phyloP scores from a whole-genome alignment of 1,140 invertebrate genomes.

The Micrasema longulum region DNA sequence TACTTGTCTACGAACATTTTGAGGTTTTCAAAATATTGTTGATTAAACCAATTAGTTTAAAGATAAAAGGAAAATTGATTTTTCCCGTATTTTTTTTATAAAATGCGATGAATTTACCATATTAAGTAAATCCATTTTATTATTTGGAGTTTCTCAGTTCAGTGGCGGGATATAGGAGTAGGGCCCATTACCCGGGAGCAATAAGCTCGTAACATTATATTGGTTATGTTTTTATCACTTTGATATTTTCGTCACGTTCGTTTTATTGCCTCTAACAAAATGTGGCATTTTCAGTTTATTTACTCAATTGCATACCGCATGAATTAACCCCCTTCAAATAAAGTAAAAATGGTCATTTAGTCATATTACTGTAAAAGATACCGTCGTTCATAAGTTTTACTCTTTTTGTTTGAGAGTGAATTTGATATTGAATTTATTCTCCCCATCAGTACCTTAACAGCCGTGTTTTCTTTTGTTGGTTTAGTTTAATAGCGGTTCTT shows the following conservation, averaged over 20 bases:
- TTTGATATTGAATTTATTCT: not conserved
- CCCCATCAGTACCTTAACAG: conserved; percentile 35
- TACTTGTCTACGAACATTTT: too few relatives aligned
- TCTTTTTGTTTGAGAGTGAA: not conserved
- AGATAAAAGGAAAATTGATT: too few relatives aligned
- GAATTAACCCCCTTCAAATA: conserved; percentile 20
- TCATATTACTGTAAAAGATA: too few relatives aligned
- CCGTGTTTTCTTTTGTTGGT: conserved; percentile 44
- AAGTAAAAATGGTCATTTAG: not conserved
- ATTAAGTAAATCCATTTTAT: too few relatives aligned
- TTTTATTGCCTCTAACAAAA: conserved; percentile 37
- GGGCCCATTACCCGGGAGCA: too few relatives aligned
- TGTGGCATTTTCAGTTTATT: conserved; percentile 48
- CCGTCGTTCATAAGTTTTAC: not conserved
- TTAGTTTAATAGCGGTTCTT: conserved; percentile 33
- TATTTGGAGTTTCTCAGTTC: too few relatives aligned
- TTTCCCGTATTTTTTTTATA: too few relatives aligned
- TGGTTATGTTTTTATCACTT: conserved; percentile 21
- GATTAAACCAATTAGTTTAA: too few relatives aligned
- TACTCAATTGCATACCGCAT: conserved; percentile 46
- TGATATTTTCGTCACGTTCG: conserved; percentile 37
- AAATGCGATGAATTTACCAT: too few relatives aligned
- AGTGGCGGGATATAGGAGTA: too few relatives aligned
- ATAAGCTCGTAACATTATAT: conserved; percentile 16
- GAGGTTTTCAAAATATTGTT: too few relatives aligned